phyloP scores from a whole-genome alignment of 2,888 invertebrate species.

The Agrypnus murinus region DNA sequence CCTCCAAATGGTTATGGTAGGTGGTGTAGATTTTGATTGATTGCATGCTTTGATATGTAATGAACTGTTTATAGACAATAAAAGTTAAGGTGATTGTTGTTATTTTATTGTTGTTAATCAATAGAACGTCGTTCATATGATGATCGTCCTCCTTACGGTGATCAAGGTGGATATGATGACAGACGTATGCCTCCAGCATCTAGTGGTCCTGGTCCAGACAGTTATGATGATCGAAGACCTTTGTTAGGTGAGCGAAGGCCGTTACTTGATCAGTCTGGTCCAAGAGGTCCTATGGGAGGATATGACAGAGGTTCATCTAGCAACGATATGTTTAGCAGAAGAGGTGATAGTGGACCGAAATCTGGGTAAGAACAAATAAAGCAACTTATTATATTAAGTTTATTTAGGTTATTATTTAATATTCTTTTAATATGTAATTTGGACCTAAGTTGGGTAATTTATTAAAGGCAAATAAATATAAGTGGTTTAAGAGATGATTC shows the following conservation, averaged over 20 bases:
- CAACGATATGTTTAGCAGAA: conserved; percentile 66
- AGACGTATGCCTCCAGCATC: conserved; percentile 55
- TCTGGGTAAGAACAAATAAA: conserved; percentile 59
- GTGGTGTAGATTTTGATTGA: conserved; percentile 22
- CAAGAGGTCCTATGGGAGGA: conserved; percentile 42
- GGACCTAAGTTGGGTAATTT: no score
- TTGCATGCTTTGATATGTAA: no score
- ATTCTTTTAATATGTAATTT: no score
- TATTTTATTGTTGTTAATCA: conserved; percentile 12
- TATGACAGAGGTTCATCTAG: conserved; percentile 58
- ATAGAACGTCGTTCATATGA: conserved; percentile 54
- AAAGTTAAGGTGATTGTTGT: background rate
- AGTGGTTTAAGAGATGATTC: no score
- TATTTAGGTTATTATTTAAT: no score
- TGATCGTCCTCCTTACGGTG: conserved; percentile 55
- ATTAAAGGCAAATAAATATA: no score
- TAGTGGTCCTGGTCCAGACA: conserved; percentile 47
- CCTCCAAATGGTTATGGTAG: conserved; percentile 59
- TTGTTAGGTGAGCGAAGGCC: conserved; percentile 60
- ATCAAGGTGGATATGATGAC: conserved; percentile 61
- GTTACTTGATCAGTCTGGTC: conserved; percentile 59
- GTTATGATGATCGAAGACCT: conserved; percentile 62
- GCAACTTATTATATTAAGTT: no score
- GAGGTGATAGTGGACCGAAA: conserved; percentile 64
- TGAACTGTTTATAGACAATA: no score